Evolutionary conservation across 1,140 invertebrate genomes (phyloP).

Genomic region (Pseudomyrmex pallidus): DNA sequence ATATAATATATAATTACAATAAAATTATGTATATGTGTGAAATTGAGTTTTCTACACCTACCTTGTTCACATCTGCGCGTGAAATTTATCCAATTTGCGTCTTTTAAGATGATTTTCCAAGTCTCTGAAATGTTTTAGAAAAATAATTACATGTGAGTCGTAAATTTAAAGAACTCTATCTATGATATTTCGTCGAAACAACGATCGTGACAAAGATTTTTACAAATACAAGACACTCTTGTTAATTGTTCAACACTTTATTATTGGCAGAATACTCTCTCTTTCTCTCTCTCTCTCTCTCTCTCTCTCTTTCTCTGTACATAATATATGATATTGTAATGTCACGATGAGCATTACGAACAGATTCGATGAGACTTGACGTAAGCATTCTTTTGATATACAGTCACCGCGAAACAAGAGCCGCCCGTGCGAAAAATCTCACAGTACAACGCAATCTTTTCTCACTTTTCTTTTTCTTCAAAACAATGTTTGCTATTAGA

Average conservation of each 20-base stretch:
- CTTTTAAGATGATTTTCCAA: no score
- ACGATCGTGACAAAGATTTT: no score
- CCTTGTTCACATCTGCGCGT: background rate
- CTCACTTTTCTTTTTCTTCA: background rate
- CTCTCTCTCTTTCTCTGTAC: slow-evolving; percentile 64
- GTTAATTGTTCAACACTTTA: slow-evolving; percentile 81
- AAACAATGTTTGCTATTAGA: background rate
- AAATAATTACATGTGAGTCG: no score
- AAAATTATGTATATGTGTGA: slow-evolving; percentile 27
- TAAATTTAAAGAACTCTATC: no score
- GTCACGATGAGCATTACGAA: slow-evolving; percentile 75
- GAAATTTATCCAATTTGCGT: no score
- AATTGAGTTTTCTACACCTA: slow-evolving; percentile 8
- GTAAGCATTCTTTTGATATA: slow-evolving; percentile 72
- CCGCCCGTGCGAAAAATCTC: background rate
- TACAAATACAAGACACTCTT: slow-evolving; percentile 50
- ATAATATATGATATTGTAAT: slow-evolving; percentile 73
- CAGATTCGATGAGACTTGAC: slow-evolving; percentile 69
- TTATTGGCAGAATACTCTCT: slow-evolving; percentile 81
- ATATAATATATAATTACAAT: slow-evolving; percentile 14
- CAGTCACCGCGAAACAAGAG: slow-evolving; percentile 26
- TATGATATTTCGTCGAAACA: no score
- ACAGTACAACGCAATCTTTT: background rate
- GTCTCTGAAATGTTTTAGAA: no score
- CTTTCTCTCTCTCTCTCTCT: slow-evolving; percentile 58